phyloP scores from a whole-genome alignment of 2,113 vertebrate species.

The Bothrops jararaca region DNA sequence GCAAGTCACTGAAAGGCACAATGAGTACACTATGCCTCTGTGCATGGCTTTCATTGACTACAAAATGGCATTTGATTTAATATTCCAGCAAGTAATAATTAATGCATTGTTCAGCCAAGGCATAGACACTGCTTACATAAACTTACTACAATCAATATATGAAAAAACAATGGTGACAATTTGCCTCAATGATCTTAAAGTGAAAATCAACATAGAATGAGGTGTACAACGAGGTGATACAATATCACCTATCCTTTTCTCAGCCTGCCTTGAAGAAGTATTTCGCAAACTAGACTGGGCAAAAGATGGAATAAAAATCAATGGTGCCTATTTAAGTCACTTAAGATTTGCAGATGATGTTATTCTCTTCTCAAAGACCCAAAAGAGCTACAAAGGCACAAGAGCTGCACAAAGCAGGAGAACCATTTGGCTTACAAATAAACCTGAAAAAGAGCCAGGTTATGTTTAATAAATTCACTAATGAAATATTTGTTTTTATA shows the following conservation, averaged over 20 bases:
- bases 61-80: not conserved
- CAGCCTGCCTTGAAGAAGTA: not conserved
- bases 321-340: not conserved
- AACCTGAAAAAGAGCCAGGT: not conserved
- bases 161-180: not conserved
- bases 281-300: not conserved
- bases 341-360: not conserved
- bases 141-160: not conserved
- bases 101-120: not conserved
- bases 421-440: not conserved
- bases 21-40: not conserved
- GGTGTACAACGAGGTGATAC: not conserved
- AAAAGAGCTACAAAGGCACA: not conserved
- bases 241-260: not conserved
- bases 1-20: not conserved
- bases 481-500: not conserved
- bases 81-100: not conserved
- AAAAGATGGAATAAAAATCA: not conserved
- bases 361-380: not conserved
- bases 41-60: not conserved
- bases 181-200: not conserved
- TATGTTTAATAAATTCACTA: not conserved
- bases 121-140: not conserved
- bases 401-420: not conserved
- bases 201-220: not conserved